Evolutionary conservation across 2,113 vertebrate species (phyloP), one percentile per base, ranked within the genome.

Genomic region (Lophura nycthemera): DNA sequence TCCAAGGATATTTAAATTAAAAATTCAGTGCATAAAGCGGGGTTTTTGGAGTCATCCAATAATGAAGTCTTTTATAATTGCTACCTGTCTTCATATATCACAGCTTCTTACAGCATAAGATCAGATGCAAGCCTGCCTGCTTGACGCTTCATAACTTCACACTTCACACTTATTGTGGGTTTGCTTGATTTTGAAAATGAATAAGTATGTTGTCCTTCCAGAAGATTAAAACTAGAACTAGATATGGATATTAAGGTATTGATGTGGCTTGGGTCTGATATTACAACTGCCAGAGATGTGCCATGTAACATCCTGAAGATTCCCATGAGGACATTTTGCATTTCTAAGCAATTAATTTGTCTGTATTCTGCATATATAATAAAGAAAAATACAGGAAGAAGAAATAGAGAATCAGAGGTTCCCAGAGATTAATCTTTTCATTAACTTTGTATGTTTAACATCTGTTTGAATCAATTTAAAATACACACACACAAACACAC

Each of bases 1-100:
- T 79, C 32, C 38, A 60, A 36, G 70, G 64, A 29, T 65, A 88
- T 42, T 89, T 84, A 67, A 90, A 86, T 94, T 43, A 85, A 88
- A 78, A 57, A 50, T 83, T 54, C 65, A 48, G 20, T 74, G 52
- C 30, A 52, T 81, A 38, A 84, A 72, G 47, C 50, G 32, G 17
- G 6, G 5, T 74, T 70, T 76, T 75, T 91, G 45, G 69, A 20
- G 64, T 76, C n/a, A 54, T 19, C 11, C 85, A 19, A 8, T 73
- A 25, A 11, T 48, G 59, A 82, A 83, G 32, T 34, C 48, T 75
- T 18, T 54, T 84, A 10, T 14, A 9, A 40, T 32, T 85, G 52
- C 47, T 91, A 4, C 48, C 21, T 76, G 30, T 74, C 29, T 77
- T 40, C 3, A 2, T 74, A 50, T 22, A 2, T 36, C 48, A 14